Evolutionary conservation across 2,113 vertebrate species (phyloP).

Genomic region (Prochilodus magdalenae): DNA sequence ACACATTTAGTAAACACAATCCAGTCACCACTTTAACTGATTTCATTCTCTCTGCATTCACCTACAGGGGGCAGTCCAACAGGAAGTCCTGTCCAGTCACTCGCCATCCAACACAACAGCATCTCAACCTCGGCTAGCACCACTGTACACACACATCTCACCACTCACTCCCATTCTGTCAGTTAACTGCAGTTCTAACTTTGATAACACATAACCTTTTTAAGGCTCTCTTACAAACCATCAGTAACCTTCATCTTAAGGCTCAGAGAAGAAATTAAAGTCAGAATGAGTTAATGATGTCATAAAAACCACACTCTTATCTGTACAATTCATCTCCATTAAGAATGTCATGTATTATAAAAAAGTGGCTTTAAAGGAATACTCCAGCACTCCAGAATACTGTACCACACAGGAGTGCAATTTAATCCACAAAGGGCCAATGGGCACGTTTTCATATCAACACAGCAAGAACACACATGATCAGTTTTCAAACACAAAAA

Average conservation of each 20-base stretch:
- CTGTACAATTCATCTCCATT: not conserved
- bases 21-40: slow-evolving; percentile 57
- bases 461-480: no score
- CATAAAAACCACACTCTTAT: not conserved
- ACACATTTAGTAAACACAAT: not conserved
- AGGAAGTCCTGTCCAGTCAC: slow-evolving; percentile 87
- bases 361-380: not conserved
- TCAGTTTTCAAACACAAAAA: no score
- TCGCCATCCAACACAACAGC: slow-evolving; percentile 94
- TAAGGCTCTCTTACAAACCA: not conserved
- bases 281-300: not conserved
- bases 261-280: not conserved
- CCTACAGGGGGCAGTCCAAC: slow-evolving; percentile 90
- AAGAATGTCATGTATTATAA: not conserved
- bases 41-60: slow-evolving; percentile 73
- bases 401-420: no score
- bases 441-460: no score
- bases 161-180: slow-evolving; percentile 72
- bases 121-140: slow-evolving; percentile 89
- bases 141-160: slow-evolving; percentile 80
- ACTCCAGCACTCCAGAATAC: not conserved
- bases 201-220: not conserved
- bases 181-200: not conserved
- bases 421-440: no score
- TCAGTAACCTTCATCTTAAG: not conserved